These are phyloP conservation scores for Pogonus chalceus DNA, from an alignment of 1,140 invertebrate genomes.

Conservation along the genomic window DNA sequence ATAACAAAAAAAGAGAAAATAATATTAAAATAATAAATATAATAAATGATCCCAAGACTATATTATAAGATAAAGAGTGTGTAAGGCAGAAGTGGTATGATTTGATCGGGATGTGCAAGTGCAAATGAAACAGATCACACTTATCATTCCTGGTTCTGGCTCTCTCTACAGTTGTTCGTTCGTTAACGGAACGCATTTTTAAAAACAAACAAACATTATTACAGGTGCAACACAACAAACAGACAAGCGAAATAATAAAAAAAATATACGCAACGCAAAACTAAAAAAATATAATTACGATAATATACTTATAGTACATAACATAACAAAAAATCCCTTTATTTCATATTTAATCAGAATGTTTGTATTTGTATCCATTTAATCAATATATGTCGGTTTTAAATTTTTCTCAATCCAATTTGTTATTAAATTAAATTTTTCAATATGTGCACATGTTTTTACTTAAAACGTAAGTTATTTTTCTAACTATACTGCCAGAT, in stretches of 20 bases:
- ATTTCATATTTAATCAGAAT: constrained; percentile 19
- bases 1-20: constrained; percentile 19
- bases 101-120: constrained; percentile 29
- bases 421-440: constrained; percentile 28
- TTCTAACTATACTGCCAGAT: constrained; percentile 5
- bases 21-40: constrained; percentile 32
- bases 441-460: constrained; percentile 17
- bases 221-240: background rate
- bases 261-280: background rate
- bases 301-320: constrained; percentile 25
- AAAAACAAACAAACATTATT: background rate
- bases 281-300: background rate
- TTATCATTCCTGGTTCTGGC: constrained; percentile 3
- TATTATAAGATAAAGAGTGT: constrained; percentile 14
- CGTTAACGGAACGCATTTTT: background rate
- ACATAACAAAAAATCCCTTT: constrained; percentile 16
- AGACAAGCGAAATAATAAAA: background rate
- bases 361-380: constrained; percentile 26
- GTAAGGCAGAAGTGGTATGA: constrained; percentile 26
- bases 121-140: constrained; percentile 13
- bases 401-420: constrained; percentile 31
- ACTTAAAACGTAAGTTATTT: constrained; percentile 1
- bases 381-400: constrained; percentile 27
- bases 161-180: background rate
- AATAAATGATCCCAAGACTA: constrained; percentile 25